Conservation (phyloP, 2,797 vertebrate genomes). For the Emys orbicularis region DNA sequence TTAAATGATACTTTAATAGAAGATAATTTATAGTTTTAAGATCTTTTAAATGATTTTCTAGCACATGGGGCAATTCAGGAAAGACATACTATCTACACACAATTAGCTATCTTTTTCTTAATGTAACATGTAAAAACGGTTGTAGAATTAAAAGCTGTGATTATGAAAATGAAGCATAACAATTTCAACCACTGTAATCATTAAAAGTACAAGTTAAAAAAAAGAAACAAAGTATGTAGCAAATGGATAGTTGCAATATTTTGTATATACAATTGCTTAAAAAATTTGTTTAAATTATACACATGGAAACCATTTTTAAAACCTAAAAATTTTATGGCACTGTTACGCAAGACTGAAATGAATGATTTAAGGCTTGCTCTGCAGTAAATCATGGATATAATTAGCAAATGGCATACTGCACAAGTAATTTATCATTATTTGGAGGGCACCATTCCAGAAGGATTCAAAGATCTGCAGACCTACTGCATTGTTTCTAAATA, state of each 20-base stretch:
- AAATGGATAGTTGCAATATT: constrained; percentile 87
- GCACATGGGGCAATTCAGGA: constrained; percentile 78
- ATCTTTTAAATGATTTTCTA: constrained; percentile 74
- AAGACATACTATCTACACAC: constrained; percentile 82
- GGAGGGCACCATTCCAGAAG: constrained; percentile 99
- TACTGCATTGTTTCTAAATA: constrained; percentile 98
- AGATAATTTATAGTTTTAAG: constrained; percentile 75
- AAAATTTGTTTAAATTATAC: constrained; percentile 98
- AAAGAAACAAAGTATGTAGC: constrained; percentile 78
- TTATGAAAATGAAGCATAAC: constrained; percentile 88
- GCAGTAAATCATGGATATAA: constrained; percentile 99
- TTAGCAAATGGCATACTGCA: constrained; percentile 99
- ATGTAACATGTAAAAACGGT: constrained; percentile 83
- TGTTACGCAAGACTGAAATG: constrained; percentile 99
- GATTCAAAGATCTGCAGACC: constrained; percentile 98
- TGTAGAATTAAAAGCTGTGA: constrained; percentile 85
- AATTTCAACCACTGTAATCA: constrained; percentile 83
- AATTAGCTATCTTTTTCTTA: constrained; percentile 85
- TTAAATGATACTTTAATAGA: constrained; percentile 70
- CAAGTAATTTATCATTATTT: constrained; percentile 99
- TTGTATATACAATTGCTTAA: constrained; percentile 87
- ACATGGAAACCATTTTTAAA: constrained; percentile 99
- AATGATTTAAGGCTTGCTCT: constrained; percentile 99
- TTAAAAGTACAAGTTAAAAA: constrained; percentile 85
- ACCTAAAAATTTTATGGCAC: constrained; percentile 95